phyloP scores from a whole-genome alignment of 2,888 invertebrate species.

The Sinelater perroti region DNA sequence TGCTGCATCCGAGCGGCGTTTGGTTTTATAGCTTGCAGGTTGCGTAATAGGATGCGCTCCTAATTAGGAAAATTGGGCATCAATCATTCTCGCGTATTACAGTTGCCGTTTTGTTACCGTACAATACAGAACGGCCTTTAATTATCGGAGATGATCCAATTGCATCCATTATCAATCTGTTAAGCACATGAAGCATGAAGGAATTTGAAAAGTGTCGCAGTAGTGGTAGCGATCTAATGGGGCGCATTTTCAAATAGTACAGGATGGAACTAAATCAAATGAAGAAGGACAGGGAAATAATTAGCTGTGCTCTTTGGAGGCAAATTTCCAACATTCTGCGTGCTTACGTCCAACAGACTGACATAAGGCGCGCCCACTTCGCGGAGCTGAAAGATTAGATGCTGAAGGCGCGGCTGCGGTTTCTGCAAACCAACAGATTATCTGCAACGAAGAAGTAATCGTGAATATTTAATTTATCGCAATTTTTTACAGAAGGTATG shows the following conservation, averaged over 20 bases:
- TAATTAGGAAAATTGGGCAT: slow-evolving; percentile 42
- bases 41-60: slow-evolving; percentile 50
- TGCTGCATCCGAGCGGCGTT: background rate
- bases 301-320: slow-evolving; percentile 52
- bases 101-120: slow-evolving; percentile 6
- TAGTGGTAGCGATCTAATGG: too few relatives aligned
- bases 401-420: slow-evolving; percentile 53
- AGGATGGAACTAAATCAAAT: slow-evolving; percentile 46
- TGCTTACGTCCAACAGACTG: slow-evolving; percentile 52
- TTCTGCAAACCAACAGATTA: slow-evolving; percentile 50
- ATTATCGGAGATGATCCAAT: slow-evolving; percentile 1
- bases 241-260: too few relatives aligned
- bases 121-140: slow-evolving; percentile 16
- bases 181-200: too few relatives aligned
- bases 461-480: slow-evolving; percentile 23
- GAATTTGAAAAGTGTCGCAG: too few relatives aligned
- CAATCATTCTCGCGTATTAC: slow-evolving; percentile 28
- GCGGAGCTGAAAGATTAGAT: slow-evolving; percentile 55
- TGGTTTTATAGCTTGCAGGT: slow-evolving; percentile 23
- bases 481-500: background rate
- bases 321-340: slow-evolving; percentile 50
- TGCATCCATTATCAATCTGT: slow-evolving; percentile 1
- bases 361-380: slow-evolving; percentile 54
- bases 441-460: slow-evolving; percentile 48
- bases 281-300: slow-evolving; percentile 46